phyloP scores from a whole-genome alignment of 2,113 vertebrate genomes.

The Erpornis zantholeuca region DNA sequence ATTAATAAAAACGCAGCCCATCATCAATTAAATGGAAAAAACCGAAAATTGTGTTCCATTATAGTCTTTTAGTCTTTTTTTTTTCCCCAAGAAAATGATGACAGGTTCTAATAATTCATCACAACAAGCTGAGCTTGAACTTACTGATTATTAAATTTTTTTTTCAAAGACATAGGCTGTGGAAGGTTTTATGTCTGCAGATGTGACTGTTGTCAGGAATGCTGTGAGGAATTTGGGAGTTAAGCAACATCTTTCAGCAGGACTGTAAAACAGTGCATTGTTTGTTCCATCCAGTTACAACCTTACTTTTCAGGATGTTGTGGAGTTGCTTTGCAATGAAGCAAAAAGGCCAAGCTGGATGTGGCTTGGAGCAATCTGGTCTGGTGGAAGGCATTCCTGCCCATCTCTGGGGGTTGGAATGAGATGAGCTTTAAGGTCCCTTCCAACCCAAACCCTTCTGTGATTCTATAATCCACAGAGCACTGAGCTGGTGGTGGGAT shows the following conservation, averaged over 20 bases:
- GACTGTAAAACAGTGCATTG: not conserved
- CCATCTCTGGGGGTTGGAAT: not conserved
- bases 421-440: not conserved
- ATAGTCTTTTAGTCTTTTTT: conserved; percentile 69
- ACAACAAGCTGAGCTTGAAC: conserved; percentile 86
- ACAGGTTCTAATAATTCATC: conserved; percentile 88
- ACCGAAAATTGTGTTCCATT: conserved; percentile 69
- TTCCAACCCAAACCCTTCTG: not conserved
- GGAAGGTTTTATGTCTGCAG: conserved; percentile 81
- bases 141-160: conserved; percentile 89
- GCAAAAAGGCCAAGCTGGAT: not conserved
- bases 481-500: not conserved
- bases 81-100: conserved; percentile 74
- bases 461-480: not conserved
- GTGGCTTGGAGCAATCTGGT: not conserved
- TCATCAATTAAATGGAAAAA: conserved; percentile 74
- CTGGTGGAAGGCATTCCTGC: not conserved
- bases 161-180: conserved; percentile 63
- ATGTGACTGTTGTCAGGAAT: conserved; percentile 80
- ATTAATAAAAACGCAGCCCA: conserved; percentile 76
- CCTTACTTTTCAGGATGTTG: not conserved
- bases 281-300: not conserved
- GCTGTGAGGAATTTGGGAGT: conserved; percentile 70
- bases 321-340: not conserved
- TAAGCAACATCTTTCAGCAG: conserved; percentile 54